A percentile compares a stretch with the other conserved stretches of the same genome.
phyloP scores from a whole-genome alignment of 2,113 vertebrate species.

The Menura novaehollandiae region DNA sequence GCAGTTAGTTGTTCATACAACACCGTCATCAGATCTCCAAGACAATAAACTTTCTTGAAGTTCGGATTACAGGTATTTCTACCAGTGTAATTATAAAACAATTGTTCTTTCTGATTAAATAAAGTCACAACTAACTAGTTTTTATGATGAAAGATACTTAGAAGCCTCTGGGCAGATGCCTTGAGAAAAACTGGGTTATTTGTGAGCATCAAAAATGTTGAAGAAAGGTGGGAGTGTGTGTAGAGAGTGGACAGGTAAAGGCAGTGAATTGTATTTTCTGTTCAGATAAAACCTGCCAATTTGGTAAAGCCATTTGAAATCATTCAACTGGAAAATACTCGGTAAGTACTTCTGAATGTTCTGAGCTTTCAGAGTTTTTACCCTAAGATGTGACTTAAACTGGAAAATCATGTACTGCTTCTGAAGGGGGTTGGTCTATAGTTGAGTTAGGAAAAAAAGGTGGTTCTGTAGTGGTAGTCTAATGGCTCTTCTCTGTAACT shows the following conservation, averaged over 20 bases:
- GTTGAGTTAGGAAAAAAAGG: background rate
- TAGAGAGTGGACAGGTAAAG: background rate
- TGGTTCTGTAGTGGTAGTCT: background rate
- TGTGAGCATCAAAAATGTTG: background rate
- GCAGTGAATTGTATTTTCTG: background rate
- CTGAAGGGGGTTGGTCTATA: rapidly evolving
- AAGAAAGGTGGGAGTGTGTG: background rate
- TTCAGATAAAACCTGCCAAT: background rate
- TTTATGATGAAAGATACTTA: background rate
- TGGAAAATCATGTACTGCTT: background rate
- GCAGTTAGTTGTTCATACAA: background rate
- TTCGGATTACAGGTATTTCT: background rate
- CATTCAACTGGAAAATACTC: background rate
- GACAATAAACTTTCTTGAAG: background rate
- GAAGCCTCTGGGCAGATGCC: background rate
- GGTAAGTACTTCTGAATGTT: background rate
- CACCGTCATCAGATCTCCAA: background rate
- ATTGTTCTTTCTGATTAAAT: background rate
- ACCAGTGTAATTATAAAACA: background rate
- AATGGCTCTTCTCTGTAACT: background rate
- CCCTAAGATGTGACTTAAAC: background rate
- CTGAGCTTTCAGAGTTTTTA: background rate
- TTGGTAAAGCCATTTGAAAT: background rate
- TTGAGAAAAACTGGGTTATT: background rate
- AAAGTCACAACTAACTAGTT: background rate